phyloP scores from a whole-genome alignment of 2,888 invertebrate species.

The Aplocera efformata region DNA sequence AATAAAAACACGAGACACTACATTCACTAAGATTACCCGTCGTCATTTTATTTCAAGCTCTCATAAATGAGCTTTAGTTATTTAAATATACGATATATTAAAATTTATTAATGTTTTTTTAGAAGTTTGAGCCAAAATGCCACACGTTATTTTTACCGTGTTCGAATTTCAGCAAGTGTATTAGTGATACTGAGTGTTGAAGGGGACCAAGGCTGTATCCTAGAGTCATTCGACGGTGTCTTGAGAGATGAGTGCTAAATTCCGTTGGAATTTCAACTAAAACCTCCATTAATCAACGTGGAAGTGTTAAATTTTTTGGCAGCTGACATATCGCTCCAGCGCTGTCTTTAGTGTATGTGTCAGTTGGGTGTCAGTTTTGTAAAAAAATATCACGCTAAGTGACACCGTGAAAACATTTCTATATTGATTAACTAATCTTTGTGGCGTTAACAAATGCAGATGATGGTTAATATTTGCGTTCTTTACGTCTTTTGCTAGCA shows the following conservation, averaged over 20 bases:
- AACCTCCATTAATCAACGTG: background rate
- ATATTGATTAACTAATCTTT: too few species aligned
- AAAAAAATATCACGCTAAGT: background rate
- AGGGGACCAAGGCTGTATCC: conserved; percentile 9
- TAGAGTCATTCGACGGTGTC: conserved; percentile 7
- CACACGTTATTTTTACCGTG: conserved; percentile 14
- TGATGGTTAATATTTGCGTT: too few species aligned
- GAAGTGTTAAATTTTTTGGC: conserved; percentile 2
- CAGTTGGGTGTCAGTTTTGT: background rate
- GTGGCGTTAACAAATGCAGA: too few species aligned
- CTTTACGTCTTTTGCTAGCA: too few species aligned
- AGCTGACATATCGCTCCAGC: conserved; percentile 4
- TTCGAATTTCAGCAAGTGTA: conserved; percentile 8
- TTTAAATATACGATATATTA: conserved; percentile 52
- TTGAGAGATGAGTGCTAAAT: background rate
- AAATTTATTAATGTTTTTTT: conserved; percentile 59
- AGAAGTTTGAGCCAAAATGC: conserved; percentile 53
- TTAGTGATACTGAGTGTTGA: conserved; percentile 12
- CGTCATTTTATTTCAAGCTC: conserved; percentile 35
- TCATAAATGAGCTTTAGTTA: conserved; percentile 46
- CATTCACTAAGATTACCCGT: conserved; percentile 16
- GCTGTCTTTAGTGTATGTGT: background rate
- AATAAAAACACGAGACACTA: conserved; percentile 24
- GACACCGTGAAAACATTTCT: too few species aligned
- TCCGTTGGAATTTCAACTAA: background rate